These are phyloP conservation scores for Amia ocellicauda DNA, from an alignment of 2,113 vertebrate genomes.

Conservation along the genomic window DNA sequence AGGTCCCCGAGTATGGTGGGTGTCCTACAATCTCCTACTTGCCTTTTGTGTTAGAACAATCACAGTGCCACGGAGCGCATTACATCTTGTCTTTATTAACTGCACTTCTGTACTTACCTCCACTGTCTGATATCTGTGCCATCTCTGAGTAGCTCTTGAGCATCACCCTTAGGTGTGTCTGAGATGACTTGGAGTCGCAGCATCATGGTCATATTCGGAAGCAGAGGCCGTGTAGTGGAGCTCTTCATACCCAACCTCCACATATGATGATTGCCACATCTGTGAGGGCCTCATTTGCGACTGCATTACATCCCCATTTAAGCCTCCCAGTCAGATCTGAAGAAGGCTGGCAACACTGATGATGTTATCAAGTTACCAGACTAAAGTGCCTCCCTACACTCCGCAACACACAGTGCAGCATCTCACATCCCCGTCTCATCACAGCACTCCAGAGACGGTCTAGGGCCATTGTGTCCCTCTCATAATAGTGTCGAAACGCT, in stretches of 20 bases:
- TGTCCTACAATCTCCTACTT: constrained; percentile 32
- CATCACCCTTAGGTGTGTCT: neutral
- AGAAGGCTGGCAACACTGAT: neutral
- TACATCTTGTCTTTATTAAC: neutral
- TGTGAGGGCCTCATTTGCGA: neutral
- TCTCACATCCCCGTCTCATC: no score
- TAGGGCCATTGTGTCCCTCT: no score
- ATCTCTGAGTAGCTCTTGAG: constrained; percentile 2
- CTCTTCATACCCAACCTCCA: neutral
- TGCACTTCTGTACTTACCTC: constrained; percentile 21
- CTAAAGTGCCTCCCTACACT: neutral
- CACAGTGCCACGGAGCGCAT: neutral
- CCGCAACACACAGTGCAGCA: neutral
- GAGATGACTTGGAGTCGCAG: neutral
- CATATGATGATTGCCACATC: neutral
- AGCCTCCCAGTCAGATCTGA: neutral
- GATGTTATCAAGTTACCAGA: neutral
- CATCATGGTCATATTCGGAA: neutral
- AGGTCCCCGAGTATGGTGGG: constrained; percentile 97
- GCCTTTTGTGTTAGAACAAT: constrained; percentile 54
- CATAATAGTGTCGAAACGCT: no score
- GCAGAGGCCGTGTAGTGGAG: neutral
- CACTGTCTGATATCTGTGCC: constrained; percentile 12
- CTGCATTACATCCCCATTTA: neutral
- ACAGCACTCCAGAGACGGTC: no score